Base-by-base conservation (phyloP, 2,888 invertebrate genomes). In the Drosophila stalkeri region DNA sequence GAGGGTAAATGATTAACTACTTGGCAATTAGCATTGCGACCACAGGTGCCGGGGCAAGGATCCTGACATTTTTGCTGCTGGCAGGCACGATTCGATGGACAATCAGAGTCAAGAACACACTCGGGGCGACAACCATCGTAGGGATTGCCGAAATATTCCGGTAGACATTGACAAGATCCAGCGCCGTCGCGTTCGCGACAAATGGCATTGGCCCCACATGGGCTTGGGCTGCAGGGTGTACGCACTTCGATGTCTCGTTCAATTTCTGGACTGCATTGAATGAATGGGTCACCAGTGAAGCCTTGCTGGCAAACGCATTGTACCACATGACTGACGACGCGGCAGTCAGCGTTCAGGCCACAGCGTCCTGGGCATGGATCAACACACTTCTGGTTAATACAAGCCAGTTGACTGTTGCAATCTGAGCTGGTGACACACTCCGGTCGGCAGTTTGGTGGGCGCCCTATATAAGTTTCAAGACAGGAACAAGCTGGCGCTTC, bases 381-480 rank as follows among this genome's bases (percentile, higher is more conserved):
- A 67, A 93, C 93, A 92, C 97, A 97, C 93, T 96, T 96, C 90
- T 96, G 95, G 92, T 96, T 96, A 51, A 96, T 95, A 91, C 97
- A 97, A 6, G 97, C 96, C 73, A 95, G 93, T 77, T 95, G 94
- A 77, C 94, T 94, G 16, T 95, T 91, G 91, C 97, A 97, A 92
- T 97, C 97, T 9, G 95, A 95, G 90, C 96, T 97, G 77, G 95
- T 95, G 49, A 96, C 94, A 92, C 97, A 97, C 93, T 97, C 97
- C 5, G 97, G 97, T 78, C 95, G 94, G 87, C 97, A 97, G 82
- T 96, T 95, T 3, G 97, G 97, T 44, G 97, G 96, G 33, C 95
- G 93, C 35, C 96, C 96, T 49, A 94, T 93, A 85, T 94, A 96
- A 74, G 95, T 95, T 59, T 94, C 93, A 35, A 95, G 93, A 86